These are phyloP conservation scores for Eudasyphora cyanicolor DNA, from an alignment of 2,888 invertebrate species.

Conservation along the genomic window DNA sequence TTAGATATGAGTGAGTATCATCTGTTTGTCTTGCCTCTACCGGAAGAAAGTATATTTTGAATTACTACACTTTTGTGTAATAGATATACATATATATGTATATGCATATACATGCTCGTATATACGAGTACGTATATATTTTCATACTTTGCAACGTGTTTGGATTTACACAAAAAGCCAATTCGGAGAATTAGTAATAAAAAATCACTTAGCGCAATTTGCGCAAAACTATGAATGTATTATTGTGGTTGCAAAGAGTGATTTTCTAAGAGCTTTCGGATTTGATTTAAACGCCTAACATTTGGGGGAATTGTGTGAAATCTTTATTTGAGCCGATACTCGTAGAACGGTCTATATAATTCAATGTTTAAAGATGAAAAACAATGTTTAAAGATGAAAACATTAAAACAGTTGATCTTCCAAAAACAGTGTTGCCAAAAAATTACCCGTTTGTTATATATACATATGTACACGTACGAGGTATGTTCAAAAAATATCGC, in stretches of 20 bases:
- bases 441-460: too few species aligned
- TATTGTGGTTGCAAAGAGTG: background rate
- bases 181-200: background rate
- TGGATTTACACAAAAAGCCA: background rate
- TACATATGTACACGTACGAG: too few species aligned
- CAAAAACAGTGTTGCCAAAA: too few species aligned
- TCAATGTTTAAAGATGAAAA: background rate
- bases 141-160: background rate
- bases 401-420: background rate
- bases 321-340: too few species aligned
- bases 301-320: too few species aligned
- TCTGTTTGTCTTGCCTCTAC: too few species aligned
- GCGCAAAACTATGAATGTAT: background rate
- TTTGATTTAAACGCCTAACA: too few species aligned
- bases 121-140: background rate
- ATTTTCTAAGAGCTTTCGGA: background rate
- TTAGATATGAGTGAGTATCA: too few species aligned
- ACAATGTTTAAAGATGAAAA: background rate
- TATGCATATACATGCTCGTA: background rate
- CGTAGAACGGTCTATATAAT: background rate
- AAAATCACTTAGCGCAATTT: constrained; percentile 1
- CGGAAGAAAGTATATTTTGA: too few species aligned
- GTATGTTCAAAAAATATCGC: too few species aligned
- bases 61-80: too few species aligned
- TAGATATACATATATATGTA: background rate